phyloP scores from a whole-genome alignment of 1,140 invertebrate genomes.

The Drosophila eugracilis region DNA sequence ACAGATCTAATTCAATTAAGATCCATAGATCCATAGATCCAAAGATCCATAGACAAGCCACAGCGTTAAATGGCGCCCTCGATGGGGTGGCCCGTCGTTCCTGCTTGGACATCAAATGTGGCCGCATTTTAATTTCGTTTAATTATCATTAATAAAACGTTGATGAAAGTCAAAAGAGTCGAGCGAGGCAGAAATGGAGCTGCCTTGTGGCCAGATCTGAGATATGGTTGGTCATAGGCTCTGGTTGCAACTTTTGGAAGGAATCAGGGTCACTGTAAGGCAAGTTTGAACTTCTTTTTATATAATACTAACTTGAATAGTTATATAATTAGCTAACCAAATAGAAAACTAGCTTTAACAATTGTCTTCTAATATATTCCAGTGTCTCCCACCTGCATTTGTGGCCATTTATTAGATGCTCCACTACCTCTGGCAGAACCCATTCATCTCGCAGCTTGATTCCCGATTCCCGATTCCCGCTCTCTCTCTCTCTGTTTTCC shows the following conservation, averaged over 20 bases:
- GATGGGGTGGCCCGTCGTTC: constrained; percentile 10
- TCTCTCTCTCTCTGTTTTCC: no score
- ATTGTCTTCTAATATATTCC: neutral
- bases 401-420: constrained; percentile 13
- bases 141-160: constrained; percentile 37
- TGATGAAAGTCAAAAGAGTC: neutral
- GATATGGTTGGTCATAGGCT: neutral
- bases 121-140: constrained; percentile 56
- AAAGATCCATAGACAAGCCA: constrained; percentile 27
- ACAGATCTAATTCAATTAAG: constrained; percentile 57
- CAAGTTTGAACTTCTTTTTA: no score
- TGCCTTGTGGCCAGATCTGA: neutral
- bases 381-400: constrained; percentile 4
- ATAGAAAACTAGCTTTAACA: neutral
- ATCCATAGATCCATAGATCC: constrained; percentile 23
- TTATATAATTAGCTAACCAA: neutral
- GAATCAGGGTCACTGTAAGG: neutral
- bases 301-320: no score
- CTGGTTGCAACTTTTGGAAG: neutral
- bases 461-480: no score
- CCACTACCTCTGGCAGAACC: constrained; percentile 2
- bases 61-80: constrained; percentile 26
- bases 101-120: constrained; percentile 14
- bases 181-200: neutral
- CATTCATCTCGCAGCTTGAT: constrained; percentile 24